These are phyloP conservation scores for Hippocampus kuda DNA, from an alignment of 2,797 vertebrate genomes.

Conservation along the genomic window DNA sequence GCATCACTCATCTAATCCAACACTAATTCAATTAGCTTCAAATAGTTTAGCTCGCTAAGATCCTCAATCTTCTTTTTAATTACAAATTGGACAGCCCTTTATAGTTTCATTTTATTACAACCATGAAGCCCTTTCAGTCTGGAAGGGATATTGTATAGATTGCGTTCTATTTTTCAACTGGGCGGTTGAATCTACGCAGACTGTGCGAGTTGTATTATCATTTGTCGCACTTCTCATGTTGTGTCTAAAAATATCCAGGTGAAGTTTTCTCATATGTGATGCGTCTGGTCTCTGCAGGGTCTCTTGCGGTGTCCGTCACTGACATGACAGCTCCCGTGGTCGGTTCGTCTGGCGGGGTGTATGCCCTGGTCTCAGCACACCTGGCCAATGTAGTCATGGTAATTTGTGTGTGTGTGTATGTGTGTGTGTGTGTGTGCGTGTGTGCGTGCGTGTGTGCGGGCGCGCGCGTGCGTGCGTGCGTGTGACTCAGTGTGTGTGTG, in stretches of 20 bases:
- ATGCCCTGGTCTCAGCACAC: constrained; percentile 94
- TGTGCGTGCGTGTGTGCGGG: background rate
- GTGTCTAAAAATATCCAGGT: background rate
- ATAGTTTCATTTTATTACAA: background rate
- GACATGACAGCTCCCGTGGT: constrained; percentile 94
- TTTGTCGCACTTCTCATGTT: background rate
- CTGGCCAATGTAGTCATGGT: constrained; percentile 98
- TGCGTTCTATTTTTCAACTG: background rate
- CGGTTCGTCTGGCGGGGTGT: constrained; percentile 94
- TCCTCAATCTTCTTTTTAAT: background rate
- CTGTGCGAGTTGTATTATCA: background rate
- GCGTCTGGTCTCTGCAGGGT: constrained; percentile 66
- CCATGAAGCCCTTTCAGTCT: background rate
- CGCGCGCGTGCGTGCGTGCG: no score
- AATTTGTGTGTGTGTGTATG: constrained; percentile 31
- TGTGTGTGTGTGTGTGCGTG: background rate
- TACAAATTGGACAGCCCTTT: background rate
- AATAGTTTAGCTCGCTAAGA: background rate
- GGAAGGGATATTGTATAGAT: background rate
- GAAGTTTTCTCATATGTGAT: background rate
- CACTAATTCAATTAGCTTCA: constrained; percentile 1
- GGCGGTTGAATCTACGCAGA: background rate
- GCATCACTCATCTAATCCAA: background rate
- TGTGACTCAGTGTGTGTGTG: constrained; percentile 6
- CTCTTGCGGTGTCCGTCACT: constrained; percentile 86